Base-by-base conservation (phyloP, 2,888 invertebrate genomes). In the Apotomis betuletana region DNA sequence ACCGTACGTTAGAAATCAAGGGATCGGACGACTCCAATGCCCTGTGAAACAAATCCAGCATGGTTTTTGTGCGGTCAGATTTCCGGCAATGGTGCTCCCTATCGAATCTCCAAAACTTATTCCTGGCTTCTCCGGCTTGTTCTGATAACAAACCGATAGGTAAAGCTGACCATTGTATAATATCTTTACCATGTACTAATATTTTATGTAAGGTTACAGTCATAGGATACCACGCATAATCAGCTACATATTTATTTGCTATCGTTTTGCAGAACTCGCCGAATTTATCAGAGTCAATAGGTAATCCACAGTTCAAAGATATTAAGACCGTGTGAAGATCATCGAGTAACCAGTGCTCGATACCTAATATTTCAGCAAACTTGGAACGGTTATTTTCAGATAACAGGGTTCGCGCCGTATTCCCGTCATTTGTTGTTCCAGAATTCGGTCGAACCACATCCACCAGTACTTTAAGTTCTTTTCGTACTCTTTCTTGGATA, bases 71-170 rank as follows among this genome's bases (percentile, higher is more conserved):
- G 10, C 54, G 52, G 54, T 54, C 13, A 10, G 13, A 38, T 62
- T 62, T 62, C 36, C 51, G 51, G 62, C 62, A 62, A 13, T 62
- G 62, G 52, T 62, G 62, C 36, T 62, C 52, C 46, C 62, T 62
- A 52, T 52, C 52, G 51, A 52, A 51, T 8, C 62, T 13, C 41
- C 41, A 41, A 41, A 41, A 41, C 6, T 41, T 41, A 41, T 41
- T 41, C 6, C 15, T 15, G 15, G 15, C 15, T 15, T 15, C 15
- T 15, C 15, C 15, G 15, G 15, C 15, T 15, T 15, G 15, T 15
- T 15, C 15, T 15, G 15, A 15, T 15, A 15, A 15, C 15, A 15
- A 15, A 15, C 15, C 15, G 15, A 15, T 15, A 15, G 15, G 15
- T 15, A 15, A 15, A 1, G 15, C 15, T 15, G 15, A 15, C 15